Evolutionary conservation across 2,888 invertebrate species (phyloP).

Genomic region (Rhingia rostrata): DNA sequence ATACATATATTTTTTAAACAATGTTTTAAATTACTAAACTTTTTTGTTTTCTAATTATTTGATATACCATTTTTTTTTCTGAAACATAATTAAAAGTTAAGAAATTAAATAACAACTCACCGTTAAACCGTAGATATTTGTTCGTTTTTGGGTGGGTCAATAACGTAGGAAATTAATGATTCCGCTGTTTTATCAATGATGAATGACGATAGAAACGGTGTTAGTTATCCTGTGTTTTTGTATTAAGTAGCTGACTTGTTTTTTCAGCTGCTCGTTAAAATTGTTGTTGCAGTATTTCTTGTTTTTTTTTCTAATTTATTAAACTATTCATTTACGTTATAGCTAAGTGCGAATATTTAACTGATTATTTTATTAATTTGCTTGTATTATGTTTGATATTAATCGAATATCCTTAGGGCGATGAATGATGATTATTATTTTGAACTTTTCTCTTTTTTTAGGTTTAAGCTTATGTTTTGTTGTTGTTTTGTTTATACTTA

Average conservation of each 20-base stretch:
- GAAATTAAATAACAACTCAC: conserved; percentile 60
- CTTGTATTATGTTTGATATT: conserved; percentile 37
- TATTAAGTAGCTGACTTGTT: conserved; percentile 1
- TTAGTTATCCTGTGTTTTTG: conserved; percentile 37
- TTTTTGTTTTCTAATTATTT: too few relatives aligned
- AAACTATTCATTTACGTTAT: conserved; percentile 47
- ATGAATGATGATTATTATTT: conserved; percentile 38
- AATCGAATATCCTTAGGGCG: conserved; percentile 53
- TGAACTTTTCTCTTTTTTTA: conserved; percentile 38
- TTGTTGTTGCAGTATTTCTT: conserved; percentile 27
- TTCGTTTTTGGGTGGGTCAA: conserved; percentile 76
- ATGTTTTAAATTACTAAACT: too few relatives aligned
- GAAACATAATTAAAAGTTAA: conserved; percentile 3
- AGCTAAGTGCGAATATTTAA: conserved; percentile 51
- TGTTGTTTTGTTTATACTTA: not conserved
- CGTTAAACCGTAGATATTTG: conserved; percentile 76
- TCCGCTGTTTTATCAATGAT: conserved; percentile 48
- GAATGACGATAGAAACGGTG: conserved; percentile 29
- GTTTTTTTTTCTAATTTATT: conserved; percentile 36
- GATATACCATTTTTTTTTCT: too few relatives aligned
- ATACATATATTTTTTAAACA: too few relatives aligned
- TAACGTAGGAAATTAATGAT: conserved; percentile 70
- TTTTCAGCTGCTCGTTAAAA: not conserved
- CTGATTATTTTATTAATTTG: conserved; percentile 44
- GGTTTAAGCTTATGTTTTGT: conserved; percentile 39